A percentile compares a stretch with the other conserved stretches of the same genome.
phyloP scores from a whole-genome alignment of 2,113 vertebrate genomes.

The Pontoporia blainvillei region DNA sequence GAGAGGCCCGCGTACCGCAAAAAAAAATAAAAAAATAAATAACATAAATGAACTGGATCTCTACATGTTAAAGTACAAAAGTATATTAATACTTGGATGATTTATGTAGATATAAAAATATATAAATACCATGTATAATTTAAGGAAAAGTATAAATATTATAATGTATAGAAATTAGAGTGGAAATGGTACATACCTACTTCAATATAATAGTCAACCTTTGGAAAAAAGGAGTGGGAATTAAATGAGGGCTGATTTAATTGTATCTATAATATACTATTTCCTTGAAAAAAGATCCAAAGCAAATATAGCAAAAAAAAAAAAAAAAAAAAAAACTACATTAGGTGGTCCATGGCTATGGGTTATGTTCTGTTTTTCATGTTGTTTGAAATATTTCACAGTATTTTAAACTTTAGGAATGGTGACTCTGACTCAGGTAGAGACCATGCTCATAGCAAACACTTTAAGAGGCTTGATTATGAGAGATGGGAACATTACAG shows the following conservation, averaged over 20 bases:
- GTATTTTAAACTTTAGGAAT: not conserved
- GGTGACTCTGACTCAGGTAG: not conserved
- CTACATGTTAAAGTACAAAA: not conserved
- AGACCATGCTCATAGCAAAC: not conserved
- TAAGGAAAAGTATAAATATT: not conserved
- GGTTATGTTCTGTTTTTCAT: not conserved
- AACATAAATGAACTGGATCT: not conserved
- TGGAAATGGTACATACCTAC: not conserved
- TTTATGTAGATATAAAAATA: not conserved
- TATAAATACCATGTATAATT: not conserved
- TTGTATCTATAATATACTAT: not conserved
- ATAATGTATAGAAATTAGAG: not conserved
- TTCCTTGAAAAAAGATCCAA: not conserved
- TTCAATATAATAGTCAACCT: not conserved
- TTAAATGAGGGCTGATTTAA: not conserved
- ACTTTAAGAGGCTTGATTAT: not conserved
- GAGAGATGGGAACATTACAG: not conserved
- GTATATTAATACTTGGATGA: not conserved
- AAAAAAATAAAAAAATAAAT: no score
- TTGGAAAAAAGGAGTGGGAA: not conserved
- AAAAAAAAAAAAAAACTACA: not conserved
- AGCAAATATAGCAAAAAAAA: not conserved
- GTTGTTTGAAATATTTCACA: not conserved
- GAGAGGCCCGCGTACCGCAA: no score
- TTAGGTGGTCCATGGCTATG: fast-evolving